phyloP scores from a whole-genome alignment of 2,888 invertebrate genomes.

The Silvanus unidentatus region DNA sequence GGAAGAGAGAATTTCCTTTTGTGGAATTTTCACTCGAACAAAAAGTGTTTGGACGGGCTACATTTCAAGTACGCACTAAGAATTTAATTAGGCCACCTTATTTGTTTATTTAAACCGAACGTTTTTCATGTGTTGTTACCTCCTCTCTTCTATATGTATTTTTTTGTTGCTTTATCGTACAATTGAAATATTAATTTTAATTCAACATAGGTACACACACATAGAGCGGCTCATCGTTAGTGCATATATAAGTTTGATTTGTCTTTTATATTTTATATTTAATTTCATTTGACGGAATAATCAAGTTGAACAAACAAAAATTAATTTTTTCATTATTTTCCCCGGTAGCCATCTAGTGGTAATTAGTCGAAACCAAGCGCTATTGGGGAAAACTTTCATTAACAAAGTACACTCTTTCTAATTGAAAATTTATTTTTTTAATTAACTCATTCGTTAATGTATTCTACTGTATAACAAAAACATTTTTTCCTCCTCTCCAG shows the following conservation, averaged over 20 bases:
- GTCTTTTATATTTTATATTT: neutral
- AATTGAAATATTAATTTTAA: no score
- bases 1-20: no score
- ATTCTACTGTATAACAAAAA: slow-evolving; percentile 6
- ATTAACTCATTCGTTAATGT: slow-evolving; percentile 32
- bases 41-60: no score
- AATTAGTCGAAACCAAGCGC: slow-evolving; percentile 31
- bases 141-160: no score
- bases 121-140: no score
- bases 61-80: no score
- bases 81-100: no score
- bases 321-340: slow-evolving; percentile 24
- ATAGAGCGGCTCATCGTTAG: no score
- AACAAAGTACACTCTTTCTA: slow-evolving; percentile 39
- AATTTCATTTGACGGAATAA: slow-evolving; percentile 24
- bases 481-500: neutral
- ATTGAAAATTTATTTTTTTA: slow-evolving; percentile 40
- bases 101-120: neutral
- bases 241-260: slow-evolving; percentile 1
- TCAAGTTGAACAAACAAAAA: slow-evolving; percentile 26
- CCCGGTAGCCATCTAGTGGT: slow-evolving; percentile 31
- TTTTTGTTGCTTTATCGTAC: no score
- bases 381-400: slow-evolving; percentile 36
- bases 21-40: no score
- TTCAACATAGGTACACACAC: no score